These are phyloP conservation scores for Acronicta psi DNA, from an alignment of 2,888 invertebrate genomes.

Conservation along the genomic window DNA sequence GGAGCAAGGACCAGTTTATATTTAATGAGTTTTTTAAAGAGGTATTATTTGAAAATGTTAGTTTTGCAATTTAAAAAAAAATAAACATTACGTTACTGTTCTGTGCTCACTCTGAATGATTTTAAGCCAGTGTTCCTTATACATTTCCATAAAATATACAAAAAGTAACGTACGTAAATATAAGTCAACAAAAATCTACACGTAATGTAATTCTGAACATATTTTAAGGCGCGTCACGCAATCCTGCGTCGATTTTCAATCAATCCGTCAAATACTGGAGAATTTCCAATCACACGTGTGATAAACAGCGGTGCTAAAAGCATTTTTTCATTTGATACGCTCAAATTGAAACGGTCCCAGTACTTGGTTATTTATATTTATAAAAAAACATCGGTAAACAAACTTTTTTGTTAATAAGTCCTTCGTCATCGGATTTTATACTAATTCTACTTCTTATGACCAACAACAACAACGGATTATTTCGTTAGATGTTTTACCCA, in stretches of 20 bases:
- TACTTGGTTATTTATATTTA: constrained; percentile 5
- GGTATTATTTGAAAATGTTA: no score
- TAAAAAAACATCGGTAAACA: no score
- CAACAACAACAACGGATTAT: no score
- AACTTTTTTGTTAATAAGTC: no score
- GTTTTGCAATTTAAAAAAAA: no score
- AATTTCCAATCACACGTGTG: constrained; percentile 54
- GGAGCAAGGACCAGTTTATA: constrained; percentile 11
- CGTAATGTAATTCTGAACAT: constrained; percentile 22
- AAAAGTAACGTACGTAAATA: constrained; percentile 5
- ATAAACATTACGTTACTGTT: no score
- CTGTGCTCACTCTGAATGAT: no score
- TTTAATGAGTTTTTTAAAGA: constrained; percentile 9
- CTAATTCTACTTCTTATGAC: no score
- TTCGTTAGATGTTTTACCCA: no score
- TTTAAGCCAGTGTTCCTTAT: not conserved
- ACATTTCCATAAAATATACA: constrained; percentile 2
- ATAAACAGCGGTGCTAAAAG: constrained; percentile 59
- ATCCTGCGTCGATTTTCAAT: constrained; percentile 47
- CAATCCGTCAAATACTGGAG: constrained; percentile 53
- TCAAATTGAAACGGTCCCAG: constrained; percentile 46
- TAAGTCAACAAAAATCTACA: constrained; percentile 19
- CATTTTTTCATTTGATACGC: constrained; percentile 65
- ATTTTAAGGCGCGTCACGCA: constrained; percentile 33
- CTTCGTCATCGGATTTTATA: no score